Evolutionary conservation across 2,113 vertebrate species (phyloP).

Genomic region (western clawed frog (Xenopus tropicalis)): DNA sequence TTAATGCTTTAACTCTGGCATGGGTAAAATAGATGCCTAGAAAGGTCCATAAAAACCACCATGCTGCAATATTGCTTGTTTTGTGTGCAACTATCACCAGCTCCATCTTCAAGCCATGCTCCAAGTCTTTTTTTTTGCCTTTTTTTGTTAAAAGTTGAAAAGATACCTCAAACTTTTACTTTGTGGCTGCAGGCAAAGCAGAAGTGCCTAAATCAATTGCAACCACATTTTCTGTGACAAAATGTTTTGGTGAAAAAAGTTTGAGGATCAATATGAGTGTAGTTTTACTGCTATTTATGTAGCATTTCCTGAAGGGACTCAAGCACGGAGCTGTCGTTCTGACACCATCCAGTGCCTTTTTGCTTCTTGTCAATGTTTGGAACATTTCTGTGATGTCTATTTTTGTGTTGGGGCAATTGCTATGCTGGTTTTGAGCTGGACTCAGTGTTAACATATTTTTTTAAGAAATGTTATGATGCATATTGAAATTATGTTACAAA

Average conservation of each 20-base stretch:
- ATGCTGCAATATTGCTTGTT: background rate
- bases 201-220: background rate
- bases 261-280: background rate
- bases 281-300: conserved; percentile 5
- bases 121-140: background rate
- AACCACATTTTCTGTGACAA: background rate
- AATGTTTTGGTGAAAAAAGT: background rate
- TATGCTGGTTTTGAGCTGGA: conserved; percentile 79
- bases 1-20: background rate
- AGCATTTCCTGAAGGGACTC: conserved; percentile 61
- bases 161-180: background rate
- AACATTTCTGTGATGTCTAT: conserved; percentile 51
- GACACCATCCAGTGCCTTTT: conserved; percentile 49
- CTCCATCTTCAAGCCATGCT: background rate
- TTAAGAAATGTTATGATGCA: conserved; percentile 46
- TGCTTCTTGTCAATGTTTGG: conserved; percentile 50
- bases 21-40: background rate
- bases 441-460: conserved; percentile 68
- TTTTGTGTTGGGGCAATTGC: conserved; percentile 55
- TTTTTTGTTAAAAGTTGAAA: background rate
- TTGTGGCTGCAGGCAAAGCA: background rate
- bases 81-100: background rate
- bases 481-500: conserved; percentile 15
- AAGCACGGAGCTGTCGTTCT: conserved; percentile 53
- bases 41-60: background rate